These are phyloP conservation scores for Lamellibrachia luymesi DNA, from an alignment of 1,140 invertebrate genomes.

Conservation along the genomic window DNA sequence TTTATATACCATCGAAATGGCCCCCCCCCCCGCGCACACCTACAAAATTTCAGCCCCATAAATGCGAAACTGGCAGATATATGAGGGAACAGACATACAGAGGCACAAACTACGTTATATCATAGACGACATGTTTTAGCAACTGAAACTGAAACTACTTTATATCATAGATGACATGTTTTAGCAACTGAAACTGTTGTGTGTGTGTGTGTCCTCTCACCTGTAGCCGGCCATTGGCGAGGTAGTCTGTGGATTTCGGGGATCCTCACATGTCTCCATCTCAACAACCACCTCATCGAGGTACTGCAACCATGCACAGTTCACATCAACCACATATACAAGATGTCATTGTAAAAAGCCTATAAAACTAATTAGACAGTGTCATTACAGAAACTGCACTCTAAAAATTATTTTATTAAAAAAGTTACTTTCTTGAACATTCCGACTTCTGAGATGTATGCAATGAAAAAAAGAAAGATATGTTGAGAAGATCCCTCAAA, in stretches of 20 bases:
- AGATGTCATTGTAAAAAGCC: too few relatives aligned
- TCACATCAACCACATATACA: not conserved
- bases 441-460: too few relatives aligned
- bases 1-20: not conserved
- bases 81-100: too few relatives aligned
- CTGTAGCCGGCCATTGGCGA: not conserved
- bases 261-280: constrained; percentile 64
- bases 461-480: too few relatives aligned
- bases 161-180: not conserved
- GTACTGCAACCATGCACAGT: constrained; percentile 65
- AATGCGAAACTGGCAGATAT: too few relatives aligned
- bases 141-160: not conserved
- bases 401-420: too few relatives aligned
- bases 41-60: too few relatives aligned
- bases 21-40: not conserved
- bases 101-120: not conserved
- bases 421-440: too few relatives aligned
- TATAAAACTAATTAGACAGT: too few relatives aligned
- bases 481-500: too few relatives aligned
- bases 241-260: constrained; percentile 65
- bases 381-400: too few relatives aligned
- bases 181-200: not conserved
- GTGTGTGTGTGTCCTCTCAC: not conserved
- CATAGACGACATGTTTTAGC: not conserved
- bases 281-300: constrained; percentile 64